Conservation (phyloP, 2,888 invertebrate genomes). For the Lasiommata megera region DNA sequence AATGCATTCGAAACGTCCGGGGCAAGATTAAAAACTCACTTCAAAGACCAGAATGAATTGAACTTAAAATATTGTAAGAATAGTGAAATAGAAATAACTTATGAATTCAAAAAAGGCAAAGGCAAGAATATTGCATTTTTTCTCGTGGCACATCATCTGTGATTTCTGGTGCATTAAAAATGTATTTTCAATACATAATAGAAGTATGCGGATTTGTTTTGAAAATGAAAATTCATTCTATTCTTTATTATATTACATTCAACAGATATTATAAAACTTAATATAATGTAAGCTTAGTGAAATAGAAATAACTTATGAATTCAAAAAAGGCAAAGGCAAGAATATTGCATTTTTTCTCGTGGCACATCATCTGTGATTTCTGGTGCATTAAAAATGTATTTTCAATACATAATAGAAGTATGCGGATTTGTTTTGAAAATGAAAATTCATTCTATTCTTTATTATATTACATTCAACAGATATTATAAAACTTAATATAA, state of each 20-base stretch:
- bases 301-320: background rate
- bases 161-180: background rate
- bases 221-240: too few species aligned
- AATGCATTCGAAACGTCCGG: conserved; percentile 33
- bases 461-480: too few species aligned
- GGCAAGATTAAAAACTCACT: conserved; percentile 37
- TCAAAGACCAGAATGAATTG: conserved; percentile 21
- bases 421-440: too few species aligned
- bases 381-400: background rate
- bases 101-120: background rate
- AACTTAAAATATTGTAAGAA: conserved; percentile 11
- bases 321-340: background rate
- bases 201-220: too few species aligned
- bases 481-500: conserved; percentile 12
- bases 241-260: too few species aligned
- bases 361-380: background rate
- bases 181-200: background rate
- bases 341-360: background rate
- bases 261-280: too few species aligned
- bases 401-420: background rate
- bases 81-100: background rate
- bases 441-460: too few species aligned
- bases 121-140: background rate
- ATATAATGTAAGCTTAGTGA: conserved; percentile 5
- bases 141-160: background rate